Conservation (phyloP, 2,797 vertebrate genomes). For the Pampus argenteus region DNA sequence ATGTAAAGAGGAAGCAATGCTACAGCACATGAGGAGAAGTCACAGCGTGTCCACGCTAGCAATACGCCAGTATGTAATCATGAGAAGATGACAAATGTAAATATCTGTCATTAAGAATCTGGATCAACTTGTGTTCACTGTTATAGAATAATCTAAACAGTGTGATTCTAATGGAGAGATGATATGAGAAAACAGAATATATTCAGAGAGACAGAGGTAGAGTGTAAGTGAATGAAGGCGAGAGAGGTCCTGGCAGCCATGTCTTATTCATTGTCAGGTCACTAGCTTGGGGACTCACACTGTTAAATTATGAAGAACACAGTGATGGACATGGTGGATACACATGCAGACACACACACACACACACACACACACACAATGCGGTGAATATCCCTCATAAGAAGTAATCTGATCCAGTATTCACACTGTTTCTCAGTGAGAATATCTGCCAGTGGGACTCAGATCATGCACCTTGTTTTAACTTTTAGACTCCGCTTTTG, state of each 20-base stretch:
- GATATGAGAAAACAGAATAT: neutral
- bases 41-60: neutral
- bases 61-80: neutral
- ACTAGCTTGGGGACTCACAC: constrained; percentile 20
- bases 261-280: constrained; percentile 68
- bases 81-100: neutral
- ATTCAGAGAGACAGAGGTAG: constrained; percentile 1
- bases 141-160: neutral
- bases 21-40: neutral
- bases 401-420: constrained; percentile 4
- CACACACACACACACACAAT: constrained; percentile 18
- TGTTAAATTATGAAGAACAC: constrained; percentile 63
- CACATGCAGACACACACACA: constrained; percentile 13
- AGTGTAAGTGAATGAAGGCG: neutral
- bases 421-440: neutral
- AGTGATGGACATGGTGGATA: constrained; percentile 8
- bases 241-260: constrained; percentile 38
- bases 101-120: neutral
- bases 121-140: neutral
- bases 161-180: neutral
- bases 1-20: neutral
- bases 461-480: neutral
- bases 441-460: neutral
- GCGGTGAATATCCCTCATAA: constrained; percentile 8
- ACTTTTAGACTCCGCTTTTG: neutral